Evolutionary conservation across 2,113 vertebrate genomes (phyloP), one percentile per base, ranked within the genome.

Genomic region (Pipa parva): DNA sequence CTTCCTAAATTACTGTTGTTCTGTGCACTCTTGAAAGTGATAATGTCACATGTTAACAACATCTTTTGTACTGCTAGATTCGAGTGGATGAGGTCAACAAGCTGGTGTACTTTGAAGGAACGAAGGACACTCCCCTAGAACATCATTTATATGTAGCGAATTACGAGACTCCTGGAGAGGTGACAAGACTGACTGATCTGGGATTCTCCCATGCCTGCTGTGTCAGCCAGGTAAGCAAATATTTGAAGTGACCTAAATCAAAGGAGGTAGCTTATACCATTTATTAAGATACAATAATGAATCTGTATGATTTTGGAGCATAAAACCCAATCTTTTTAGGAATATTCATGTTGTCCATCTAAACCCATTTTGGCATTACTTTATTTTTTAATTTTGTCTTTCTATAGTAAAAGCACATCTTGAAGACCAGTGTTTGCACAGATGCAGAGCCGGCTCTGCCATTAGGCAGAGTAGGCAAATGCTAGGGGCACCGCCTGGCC

Each of bases 21-120:
- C 5, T 22, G 18, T 49, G 18, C 18, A 22, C 7, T 49, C 31
- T 12, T 12, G 31, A 49, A 5, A 24, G 2, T 2, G 18, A 11
- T 49, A 49, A 22, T 49, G 18, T 22, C 50, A 20, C 11, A n/a
- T 22, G 36, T n/a, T 36, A 6, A 11, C 8, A 1, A 13, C 33
- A 20, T 29, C 6, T 25, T 50, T 28, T n/a, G 25, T 52, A 21
- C 10, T 79, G 60, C 13, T 81, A 91, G 90, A 90, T 91, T 73
- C 87, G 82, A 28, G 87, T 91, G 42, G 89, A 91, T 73, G 88
- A 89, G 79, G 80, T 78, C 48, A 85, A 85, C 67, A 87, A 84
- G 2, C 72, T 91, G 77, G 84, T 91, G 36, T 91, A 88, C 73
- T 91, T 91, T 45, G 88, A 91, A 81, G 89, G 86, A 74, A 91